A percentile compares a stretch with the other conserved stretches of the same genome.
These are phyloP conservation scores for Syngnathus floridae DNA, from an alignment of 2,113 vertebrate genomes.

Conservation along the genomic window DNA sequence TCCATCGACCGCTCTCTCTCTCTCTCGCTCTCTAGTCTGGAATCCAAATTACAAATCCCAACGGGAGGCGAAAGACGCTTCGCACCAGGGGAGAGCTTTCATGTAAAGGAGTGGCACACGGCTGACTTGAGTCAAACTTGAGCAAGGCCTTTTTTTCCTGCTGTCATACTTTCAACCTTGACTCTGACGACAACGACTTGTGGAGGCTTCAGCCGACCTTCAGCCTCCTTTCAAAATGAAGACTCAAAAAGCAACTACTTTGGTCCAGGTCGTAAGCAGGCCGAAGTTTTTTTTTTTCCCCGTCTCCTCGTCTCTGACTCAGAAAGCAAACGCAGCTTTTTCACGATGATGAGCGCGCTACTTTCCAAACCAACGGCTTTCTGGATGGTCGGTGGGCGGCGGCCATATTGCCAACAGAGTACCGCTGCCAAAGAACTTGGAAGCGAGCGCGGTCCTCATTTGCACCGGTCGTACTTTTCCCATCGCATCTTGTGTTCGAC, in stretches of 20 bases:
- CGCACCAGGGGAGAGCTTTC: constrained; percentile 51
- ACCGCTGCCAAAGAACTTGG: neutral
- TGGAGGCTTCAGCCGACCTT: neutral
- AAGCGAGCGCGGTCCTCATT: neutral
- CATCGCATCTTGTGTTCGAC: neutral
- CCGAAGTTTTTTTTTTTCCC: too few relatives aligned
- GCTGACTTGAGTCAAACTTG: constrained; percentile 6
- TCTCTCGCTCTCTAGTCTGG: constrained; percentile 48
- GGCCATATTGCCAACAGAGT: neutral
- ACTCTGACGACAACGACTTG: constrained; percentile 1
- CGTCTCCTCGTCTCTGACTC: neutral
- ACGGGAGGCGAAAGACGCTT: constrained; percentile 55
- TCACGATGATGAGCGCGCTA: neutral
- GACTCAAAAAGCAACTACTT: neutral
- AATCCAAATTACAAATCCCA: constrained; percentile 67
- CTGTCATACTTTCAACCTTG: neutral
- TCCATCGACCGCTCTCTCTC: constrained; percentile 40
- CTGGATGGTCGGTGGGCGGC: neutral
- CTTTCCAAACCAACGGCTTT: neutral
- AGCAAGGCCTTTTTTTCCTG: neutral
- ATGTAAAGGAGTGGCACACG: constrained; percentile 36
- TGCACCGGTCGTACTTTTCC: neutral
- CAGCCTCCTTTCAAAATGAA: neutral
- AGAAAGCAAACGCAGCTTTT: neutral
- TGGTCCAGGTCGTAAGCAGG: neutral